Evolutionary conservation across 2,113 vertebrate genomes (phyloP).

Genomic region (Siniperca chuatsi): DNA sequence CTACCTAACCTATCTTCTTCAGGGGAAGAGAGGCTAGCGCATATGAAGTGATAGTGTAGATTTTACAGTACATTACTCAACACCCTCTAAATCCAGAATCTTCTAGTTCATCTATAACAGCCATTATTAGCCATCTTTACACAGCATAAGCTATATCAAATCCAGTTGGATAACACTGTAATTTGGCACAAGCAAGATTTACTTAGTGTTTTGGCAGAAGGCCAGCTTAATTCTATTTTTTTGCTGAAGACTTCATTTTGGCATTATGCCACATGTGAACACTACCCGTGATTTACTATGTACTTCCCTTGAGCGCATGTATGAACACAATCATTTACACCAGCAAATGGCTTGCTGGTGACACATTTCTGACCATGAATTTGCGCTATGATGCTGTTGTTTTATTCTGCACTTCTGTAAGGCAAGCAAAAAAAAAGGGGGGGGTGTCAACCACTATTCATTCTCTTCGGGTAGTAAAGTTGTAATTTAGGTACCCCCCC

Average conservation of each 20-base stretch:
- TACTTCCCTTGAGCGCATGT: constrained; percentile 39
- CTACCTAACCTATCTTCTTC: constrained; percentile 27
- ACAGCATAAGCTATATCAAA: constrained; percentile 49
- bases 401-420: constrained; percentile 16
- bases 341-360: constrained; percentile 46
- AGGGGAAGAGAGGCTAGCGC: background rate
- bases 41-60: constrained; percentile 20
- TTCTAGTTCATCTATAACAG: constrained; percentile 42
- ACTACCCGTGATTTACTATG: constrained; percentile 39
- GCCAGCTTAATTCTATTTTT: constrained; percentile 62
- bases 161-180: constrained; percentile 49
- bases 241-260: constrained; percentile 65
- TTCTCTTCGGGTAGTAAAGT: constrained; percentile 17
- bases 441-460: background rate
- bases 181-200: constrained; percentile 61
- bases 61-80: constrained; percentile 32
- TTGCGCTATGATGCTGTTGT: constrained; percentile 1
- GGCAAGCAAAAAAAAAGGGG: constrained; percentile 2
- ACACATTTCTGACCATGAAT: constrained; percentile 45
- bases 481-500: background rate
- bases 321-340: constrained; percentile 58
- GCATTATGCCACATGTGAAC: constrained; percentile 55
- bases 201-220: constrained; percentile 56
- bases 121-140: constrained; percentile 55
- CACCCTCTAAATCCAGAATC: constrained; percentile 41